Conservation (phyloP, 2,797 vertebrate species). For the Clarias laeviceps region DNA sequence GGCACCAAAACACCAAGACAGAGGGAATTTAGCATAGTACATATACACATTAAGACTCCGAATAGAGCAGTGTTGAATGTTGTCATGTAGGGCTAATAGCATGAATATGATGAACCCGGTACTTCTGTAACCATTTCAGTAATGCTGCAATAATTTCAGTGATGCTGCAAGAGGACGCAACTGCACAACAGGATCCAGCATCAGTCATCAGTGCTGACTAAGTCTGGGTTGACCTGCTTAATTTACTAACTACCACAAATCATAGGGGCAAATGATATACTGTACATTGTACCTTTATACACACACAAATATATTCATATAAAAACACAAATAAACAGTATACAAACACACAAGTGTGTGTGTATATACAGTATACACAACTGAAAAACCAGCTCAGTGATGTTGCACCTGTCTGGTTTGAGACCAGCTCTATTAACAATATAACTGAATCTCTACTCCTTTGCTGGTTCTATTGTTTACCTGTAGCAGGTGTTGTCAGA, state of each 20-base stretch:
- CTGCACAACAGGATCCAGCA: background rate
- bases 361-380: too few relatives aligned
- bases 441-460: background rate
- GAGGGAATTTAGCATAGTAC: background rate
- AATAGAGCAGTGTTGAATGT: background rate
- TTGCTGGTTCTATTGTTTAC: constrained; percentile 64
- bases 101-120: background rate
- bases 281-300: background rate
- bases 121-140: background rate
- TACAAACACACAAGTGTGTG: too few relatives aligned
- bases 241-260: background rate
- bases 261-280: background rate
- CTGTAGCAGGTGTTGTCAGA: constrained; percentile 94
- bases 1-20: background rate
- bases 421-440: background rate
- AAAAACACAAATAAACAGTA: too few relatives aligned
- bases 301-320: too few relatives aligned
- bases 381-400: background rate
- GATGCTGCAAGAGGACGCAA: background rate
- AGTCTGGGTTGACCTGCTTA: background rate
- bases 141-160: background rate
- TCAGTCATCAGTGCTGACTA: background rate
- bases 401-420: background rate
- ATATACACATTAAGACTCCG: background rate
- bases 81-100: background rate